Evolutionary conservation across 2,888 invertebrate species (phyloP).

Genomic region (Calameuta pallipes): DNA sequence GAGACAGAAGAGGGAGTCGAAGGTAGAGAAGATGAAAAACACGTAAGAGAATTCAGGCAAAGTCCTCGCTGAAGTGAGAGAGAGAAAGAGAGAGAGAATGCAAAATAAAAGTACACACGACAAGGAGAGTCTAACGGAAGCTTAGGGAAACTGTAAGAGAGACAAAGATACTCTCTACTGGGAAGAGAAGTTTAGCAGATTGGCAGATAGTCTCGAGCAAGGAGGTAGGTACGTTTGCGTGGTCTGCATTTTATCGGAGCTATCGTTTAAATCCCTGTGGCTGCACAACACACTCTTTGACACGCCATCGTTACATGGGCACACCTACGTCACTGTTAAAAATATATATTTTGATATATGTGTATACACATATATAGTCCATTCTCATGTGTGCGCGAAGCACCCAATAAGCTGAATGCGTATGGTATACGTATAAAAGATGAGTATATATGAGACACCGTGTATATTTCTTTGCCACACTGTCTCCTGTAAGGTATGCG

Average conservation of each 20-base stretch:
- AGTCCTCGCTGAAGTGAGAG: not conserved
- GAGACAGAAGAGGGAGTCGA: not conserved
- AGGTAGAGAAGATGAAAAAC: not conserved
- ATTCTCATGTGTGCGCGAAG: not conserved
- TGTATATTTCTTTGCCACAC: not conserved
- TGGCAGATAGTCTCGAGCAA: conserved; percentile 42
- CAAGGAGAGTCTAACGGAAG: conserved; percentile 16
- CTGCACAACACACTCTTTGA: conserved; percentile 20
- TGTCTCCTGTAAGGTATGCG: not conserved
- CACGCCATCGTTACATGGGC: conserved; percentile 12
- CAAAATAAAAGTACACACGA: conserved; percentile 6
- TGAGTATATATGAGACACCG: not conserved
- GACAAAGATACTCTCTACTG: conserved; percentile 12
- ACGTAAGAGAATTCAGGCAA: not conserved
- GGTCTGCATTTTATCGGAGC: conserved; percentile 47
- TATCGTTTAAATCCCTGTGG: conserved; percentile 45
- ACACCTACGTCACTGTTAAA: not conserved
- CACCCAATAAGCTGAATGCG: not conserved
- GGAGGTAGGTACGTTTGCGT: conserved; percentile 36
- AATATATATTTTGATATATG: not conserved
- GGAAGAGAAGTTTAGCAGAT: conserved; percentile 41
- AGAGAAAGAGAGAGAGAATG: conserved; percentile 7
- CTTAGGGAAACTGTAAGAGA: not conserved
- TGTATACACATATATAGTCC: not conserved
- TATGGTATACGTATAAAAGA: not conserved